Evolutionary conservation across 2,797 vertebrate genomes (phyloP).

Genomic region (Sebastes trivittatus): DNA sequence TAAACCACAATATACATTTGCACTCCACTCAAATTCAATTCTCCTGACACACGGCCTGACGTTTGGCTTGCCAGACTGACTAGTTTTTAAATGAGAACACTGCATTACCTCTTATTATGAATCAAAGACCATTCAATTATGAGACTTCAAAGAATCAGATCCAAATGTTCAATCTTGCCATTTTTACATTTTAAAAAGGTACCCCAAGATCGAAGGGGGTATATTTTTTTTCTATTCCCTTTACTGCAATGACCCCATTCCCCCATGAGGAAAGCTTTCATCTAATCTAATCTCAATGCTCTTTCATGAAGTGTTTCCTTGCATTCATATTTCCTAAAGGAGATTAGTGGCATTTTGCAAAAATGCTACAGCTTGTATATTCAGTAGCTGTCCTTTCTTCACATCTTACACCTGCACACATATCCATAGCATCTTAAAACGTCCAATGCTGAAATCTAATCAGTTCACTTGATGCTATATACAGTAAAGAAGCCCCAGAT

Average conservation of each 20-base stretch:
- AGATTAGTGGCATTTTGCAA: slow-evolving; percentile 35
- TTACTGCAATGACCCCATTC: slow-evolving; percentile 10
- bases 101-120: background rate
- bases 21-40: background rate
- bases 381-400: background rate
- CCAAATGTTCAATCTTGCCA: background rate
- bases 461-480: background rate
- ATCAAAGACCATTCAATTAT: background rate
- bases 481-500: background rate
- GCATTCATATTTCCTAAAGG: slow-evolving; percentile 25
- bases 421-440: background rate
- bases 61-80: background rate
- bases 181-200: background rate
- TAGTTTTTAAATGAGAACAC: background rate
- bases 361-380: background rate
- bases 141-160: background rate
- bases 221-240: background rate
- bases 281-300: slow-evolving; percentile 49
- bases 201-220: background rate
- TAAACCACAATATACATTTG: background rate
- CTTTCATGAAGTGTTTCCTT: slow-evolving; percentile 38
- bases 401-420: background rate
- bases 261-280: background rate
- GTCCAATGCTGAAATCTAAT: background rate
- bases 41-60: background rate